These are phyloP conservation scores for Brachionichthys hirsutus DNA, from an alignment of 2,113 vertebrate species.

Conservation along the genomic window DNA sequence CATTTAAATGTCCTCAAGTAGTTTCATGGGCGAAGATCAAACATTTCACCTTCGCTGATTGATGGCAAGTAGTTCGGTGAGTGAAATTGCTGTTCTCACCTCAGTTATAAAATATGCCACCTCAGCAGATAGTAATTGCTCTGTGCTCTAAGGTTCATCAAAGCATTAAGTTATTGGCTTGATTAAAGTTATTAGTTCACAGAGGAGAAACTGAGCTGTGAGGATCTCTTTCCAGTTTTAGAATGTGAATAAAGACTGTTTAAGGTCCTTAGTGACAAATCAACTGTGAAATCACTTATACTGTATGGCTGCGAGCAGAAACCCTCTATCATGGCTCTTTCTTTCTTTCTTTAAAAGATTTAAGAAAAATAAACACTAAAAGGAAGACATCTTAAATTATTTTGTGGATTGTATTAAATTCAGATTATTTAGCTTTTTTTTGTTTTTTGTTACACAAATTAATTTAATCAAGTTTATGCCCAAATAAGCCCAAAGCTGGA, in stretches of 20 bases:
- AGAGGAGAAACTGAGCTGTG: slow-evolving; percentile 32
- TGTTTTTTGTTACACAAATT: too few relatives aligned
- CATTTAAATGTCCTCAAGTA: slow-evolving; percentile 57
- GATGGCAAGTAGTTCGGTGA: slow-evolving; percentile 63
- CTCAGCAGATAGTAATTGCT: slow-evolving; percentile 79
- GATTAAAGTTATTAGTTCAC: slow-evolving; percentile 74
- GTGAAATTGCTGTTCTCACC: slow-evolving; percentile 68
- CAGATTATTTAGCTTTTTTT: too few relatives aligned
- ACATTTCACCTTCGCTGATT: slow-evolving; percentile 72
- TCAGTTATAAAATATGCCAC: slow-evolving; percentile 70
- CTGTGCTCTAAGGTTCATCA: slow-evolving; percentile 71
- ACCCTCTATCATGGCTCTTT: background rate
- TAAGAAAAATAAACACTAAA: too few relatives aligned
- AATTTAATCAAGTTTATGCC: too few relatives aligned
- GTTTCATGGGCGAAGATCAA: slow-evolving; percentile 64
- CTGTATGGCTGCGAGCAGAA: background rate
- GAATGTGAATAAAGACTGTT: slow-evolving; percentile 15
- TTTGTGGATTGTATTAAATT: too few relatives aligned
- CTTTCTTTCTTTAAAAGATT: too few relatives aligned
- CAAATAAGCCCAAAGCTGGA: too few relatives aligned
- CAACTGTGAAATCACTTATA: background rate
- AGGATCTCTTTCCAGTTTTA: slow-evolving; percentile 32
- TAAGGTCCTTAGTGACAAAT: slow-evolving; percentile 1
- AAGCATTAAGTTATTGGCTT: slow-evolving; percentile 75
- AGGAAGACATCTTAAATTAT: too few relatives aligned